Evolutionary conservation across 2,797 vertebrate genomes (phyloP), one percentile per base, ranked within the genome.

Genomic region (Dromococcyx pavoninus): DNA sequence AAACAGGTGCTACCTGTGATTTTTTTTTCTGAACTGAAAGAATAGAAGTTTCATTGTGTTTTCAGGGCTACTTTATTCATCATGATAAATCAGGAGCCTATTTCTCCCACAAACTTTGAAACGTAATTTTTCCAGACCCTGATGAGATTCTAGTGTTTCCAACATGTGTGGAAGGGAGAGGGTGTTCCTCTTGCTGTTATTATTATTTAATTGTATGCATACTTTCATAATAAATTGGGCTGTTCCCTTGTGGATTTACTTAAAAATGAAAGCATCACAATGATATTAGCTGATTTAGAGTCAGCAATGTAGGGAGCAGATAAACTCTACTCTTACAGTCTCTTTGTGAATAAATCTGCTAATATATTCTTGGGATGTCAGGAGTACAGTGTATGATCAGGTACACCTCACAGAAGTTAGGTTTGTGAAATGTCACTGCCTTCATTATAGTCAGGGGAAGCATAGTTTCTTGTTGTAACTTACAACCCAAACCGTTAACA

Each of bases 31-130:
- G 11, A 48, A 39, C 23, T n/a, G 39, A 73, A 86, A 81, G 73
- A 92, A 89, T 32, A 89, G 37, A 79, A 88, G 21, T 82, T 70
- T 81, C 73, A 71, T 85, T 95, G 54, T 96, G 82, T 96, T 70
- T 51, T 85, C 88, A 96, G 77, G 58, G 77, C 17, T 80, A 30
- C 22, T 89, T 58, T 78, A 65, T 87, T 93, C 13, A n/a, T 79
- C 70, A 44, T 48, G 51, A 58, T 87, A 82, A 82, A 79, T 69
- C 22, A 41, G 61, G 73, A 90, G 10, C 39, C 58, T 54, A n/a
- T 62, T 86, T 91, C 35, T 13, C 95, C 84, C 53, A 30, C 24
- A 83, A 32, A 33, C 33, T 62, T 69, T 81, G 62, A 81, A 83
- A 88, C 60, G 37, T 94, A 33, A 69, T 93, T 96, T 89, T 81